Conservation (phyloP, 2,797 vertebrate species). For the Delichon dasypus region DNA sequence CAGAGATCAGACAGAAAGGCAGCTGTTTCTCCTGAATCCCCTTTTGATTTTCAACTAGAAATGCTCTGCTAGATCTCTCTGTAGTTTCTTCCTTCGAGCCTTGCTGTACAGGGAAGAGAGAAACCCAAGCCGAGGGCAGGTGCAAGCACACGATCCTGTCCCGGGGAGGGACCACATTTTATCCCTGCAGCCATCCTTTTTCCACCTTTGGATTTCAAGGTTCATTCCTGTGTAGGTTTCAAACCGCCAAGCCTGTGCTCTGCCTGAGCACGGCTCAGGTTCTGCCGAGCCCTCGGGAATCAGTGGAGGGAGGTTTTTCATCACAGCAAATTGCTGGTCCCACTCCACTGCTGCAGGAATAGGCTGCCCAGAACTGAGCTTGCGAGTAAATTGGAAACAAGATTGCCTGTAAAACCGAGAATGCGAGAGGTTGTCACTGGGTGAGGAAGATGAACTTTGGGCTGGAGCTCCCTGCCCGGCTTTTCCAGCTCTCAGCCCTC, state of each 20-base stretch:
- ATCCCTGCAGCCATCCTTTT: neutral
- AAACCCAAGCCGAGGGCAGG: neutral
- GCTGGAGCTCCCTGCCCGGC: neutral
- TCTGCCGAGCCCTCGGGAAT: neutral
- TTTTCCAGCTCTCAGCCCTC: neutral
- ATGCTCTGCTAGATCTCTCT: neutral
- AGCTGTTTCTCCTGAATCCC: conserved; percentile 18
- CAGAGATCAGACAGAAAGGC: neutral
- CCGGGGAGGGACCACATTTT: accelerated
- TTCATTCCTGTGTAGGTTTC: neutral
- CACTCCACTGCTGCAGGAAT: neutral
- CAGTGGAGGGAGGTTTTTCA: neutral
- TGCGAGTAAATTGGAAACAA: neutral
- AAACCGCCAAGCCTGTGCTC: neutral
- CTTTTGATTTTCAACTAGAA: conserved; percentile 11
- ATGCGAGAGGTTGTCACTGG: neutral
- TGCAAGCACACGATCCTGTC: neutral
- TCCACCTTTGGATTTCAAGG: neutral
- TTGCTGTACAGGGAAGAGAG: neutral
- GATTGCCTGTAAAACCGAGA: neutral
- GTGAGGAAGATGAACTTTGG: neutral
- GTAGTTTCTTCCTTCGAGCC: neutral
- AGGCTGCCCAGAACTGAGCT: neutral
- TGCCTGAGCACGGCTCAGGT: neutral
- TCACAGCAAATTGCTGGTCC: neutral